Evolutionary conservation across 2,113 vertebrate genomes (phyloP).

Genomic region (Cettia cetti): DNA sequence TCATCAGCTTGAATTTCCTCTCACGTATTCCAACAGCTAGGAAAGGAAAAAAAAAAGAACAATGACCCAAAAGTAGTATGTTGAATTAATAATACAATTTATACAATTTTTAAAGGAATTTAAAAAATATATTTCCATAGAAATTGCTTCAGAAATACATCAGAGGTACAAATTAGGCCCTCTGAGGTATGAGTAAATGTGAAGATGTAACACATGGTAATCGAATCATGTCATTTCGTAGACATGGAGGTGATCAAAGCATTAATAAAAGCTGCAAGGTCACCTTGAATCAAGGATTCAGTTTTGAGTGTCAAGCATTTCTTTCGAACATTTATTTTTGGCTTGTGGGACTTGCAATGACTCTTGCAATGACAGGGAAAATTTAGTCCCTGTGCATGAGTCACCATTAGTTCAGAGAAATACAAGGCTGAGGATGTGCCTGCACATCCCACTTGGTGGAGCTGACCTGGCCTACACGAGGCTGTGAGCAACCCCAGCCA

Average conservation of each 20-base stretch:
- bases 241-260: conserved; percentile 57
- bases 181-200: conserved; percentile 52
- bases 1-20: conserved; percentile 26
- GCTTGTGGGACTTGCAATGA: neutral
- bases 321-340: neutral
- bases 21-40: neutral
- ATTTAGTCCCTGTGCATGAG: neutral
- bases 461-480: neutral
- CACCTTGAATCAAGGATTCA: conserved; percentile 50
- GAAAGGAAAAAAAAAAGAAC: neutral
- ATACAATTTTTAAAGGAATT: conserved; percentile 41
- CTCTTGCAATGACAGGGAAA: no score
- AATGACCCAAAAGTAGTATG: conserved; percentile 25
- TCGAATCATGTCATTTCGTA: conserved; percentile 52
- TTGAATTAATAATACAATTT: conserved; percentile 58
- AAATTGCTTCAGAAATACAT: conserved; percentile 61
- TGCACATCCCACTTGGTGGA: neutral
- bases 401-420: neutral
- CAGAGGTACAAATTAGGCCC: conserved; percentile 59
- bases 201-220: conserved; percentile 60
- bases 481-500: neutral
- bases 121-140: conserved; percentile 31
- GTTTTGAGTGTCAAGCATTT: neutral
- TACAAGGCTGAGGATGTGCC: neutral
- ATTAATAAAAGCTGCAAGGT: conserved; percentile 52